phyloP scores from a whole-genome alignment of 1,140 invertebrate genomes.

The Lordiphosa stackelbergi region DNA sequence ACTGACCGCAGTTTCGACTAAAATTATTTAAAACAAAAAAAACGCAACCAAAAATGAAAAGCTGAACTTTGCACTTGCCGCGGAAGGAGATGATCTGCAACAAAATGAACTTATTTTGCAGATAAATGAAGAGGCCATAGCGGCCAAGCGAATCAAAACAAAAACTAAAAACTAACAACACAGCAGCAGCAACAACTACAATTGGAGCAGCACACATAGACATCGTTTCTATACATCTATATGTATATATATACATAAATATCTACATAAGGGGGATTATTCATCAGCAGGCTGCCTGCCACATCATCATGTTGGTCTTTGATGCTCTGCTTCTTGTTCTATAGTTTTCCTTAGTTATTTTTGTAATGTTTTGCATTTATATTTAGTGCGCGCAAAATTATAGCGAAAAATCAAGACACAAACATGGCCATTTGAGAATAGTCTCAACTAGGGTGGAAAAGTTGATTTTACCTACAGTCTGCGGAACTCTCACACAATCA shows the following conservation, averaged over 20 bases:
- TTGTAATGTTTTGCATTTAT: slow-evolving; percentile 71
- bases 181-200: slow-evolving; percentile 29
- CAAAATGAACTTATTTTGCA: slow-evolving; percentile 20
- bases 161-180: slow-evolving; percentile 68
- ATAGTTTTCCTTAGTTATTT: slow-evolving; percentile 43
- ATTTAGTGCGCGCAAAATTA: slow-evolving; percentile 63
- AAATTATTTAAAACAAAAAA: neutral
- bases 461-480: slow-evolving; percentile 21
- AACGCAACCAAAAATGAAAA: slow-evolving; percentile 13
- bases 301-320: slow-evolving; percentile 51
- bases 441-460: slow-evolving; percentile 42
- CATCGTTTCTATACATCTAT: slow-evolving; percentile 20
- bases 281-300: slow-evolving; percentile 45
- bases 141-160: slow-evolving; percentile 66
- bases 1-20: neutral
- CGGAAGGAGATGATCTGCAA: slow-evolving; percentile 1
- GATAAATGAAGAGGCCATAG: slow-evolving; percentile 5
- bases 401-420: slow-evolving; percentile 58
- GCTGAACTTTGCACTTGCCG: slow-evolving; percentile 49
- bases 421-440: slow-evolving; percentile 40
- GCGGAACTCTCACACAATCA: slow-evolving; percentile 2
- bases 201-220: slow-evolving; percentile 43
- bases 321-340: slow-evolving; percentile 18
- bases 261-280: slow-evolving; percentile 42
- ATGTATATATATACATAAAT: slow-evolving; percentile 16